Conservation (phyloP, 2,113 vertebrate species). For the Paracanthobrama guichenoti region DNA sequence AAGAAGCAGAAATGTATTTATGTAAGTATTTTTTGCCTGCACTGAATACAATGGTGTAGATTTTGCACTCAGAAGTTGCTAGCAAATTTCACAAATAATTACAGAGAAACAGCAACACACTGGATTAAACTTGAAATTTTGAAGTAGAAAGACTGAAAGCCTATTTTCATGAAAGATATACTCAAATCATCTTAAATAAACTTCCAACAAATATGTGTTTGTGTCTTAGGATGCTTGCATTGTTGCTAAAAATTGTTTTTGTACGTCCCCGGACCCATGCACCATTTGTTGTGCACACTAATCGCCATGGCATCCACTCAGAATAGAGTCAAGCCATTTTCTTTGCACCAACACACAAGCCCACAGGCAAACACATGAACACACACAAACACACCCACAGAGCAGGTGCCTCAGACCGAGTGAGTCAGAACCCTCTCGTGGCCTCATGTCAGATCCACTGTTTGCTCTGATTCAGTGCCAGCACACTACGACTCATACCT, state of each 20-base stretch:
- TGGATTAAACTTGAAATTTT: too few species aligned
- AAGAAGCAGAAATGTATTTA: not conserved
- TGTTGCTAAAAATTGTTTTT: conserved; percentile 1
- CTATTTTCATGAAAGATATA: too few species aligned
- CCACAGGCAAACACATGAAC: conserved; percentile 28
- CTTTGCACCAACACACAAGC: conserved; percentile 38
- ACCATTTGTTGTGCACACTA: conserved; percentile 37
- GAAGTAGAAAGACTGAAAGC: too few species aligned
- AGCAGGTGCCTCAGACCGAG: conserved; percentile 56
- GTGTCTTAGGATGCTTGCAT: not conserved
- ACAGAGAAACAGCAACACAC: too few species aligned
- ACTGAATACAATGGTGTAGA: too few species aligned
- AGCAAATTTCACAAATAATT: too few species aligned
- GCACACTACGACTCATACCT: conserved; percentile 56
- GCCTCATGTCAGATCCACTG: conserved; percentile 52
- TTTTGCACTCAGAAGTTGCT: too few species aligned
- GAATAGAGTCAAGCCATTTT: conserved; percentile 52
- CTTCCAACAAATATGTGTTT: not conserved
- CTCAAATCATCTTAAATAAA: too few species aligned
- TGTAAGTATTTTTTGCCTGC: too few species aligned
- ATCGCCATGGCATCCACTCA: conserved; percentile 43
- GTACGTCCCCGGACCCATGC: conserved; percentile 18
- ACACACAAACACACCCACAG: conserved; percentile 44
- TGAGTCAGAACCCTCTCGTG: conserved; percentile 55
- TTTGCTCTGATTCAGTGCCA: conserved; percentile 57